Evolutionary conservation across 2,113 vertebrate genomes (phyloP).

Genomic region (Nematolebias whitei): DNA sequence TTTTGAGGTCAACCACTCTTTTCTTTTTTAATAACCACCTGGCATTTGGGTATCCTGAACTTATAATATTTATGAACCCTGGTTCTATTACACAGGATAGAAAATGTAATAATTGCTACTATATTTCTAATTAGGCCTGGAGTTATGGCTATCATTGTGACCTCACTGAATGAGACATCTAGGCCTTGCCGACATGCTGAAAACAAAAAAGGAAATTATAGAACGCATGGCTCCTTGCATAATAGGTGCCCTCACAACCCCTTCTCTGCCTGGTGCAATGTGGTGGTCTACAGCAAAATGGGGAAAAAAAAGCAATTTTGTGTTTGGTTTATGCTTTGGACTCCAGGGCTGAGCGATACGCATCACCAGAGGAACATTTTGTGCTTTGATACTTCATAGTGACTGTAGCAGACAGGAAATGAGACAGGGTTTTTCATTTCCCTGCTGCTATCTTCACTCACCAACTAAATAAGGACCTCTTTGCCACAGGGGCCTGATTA

Average conservation of each 20-base stretch:
- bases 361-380: slow-evolving; percentile 76
- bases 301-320: slow-evolving; percentile 72
- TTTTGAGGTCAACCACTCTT: slow-evolving; percentile 51
- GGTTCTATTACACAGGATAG: slow-evolving; percentile 37
- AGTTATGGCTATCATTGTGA: slow-evolving; percentile 48
- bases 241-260: slow-evolving; percentile 33
- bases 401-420: slow-evolving; percentile 79
- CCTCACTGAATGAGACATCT: slow-evolving; percentile 32
- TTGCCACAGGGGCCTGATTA: slow-evolving; percentile 68
- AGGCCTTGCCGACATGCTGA: slow-evolving; percentile 15
- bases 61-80: slow-evolving; percentile 57
- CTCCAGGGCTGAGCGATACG: slow-evolving; percentile 73
- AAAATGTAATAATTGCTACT: slow-evolving; percentile 43
- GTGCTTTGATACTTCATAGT: slow-evolving; percentile 69
- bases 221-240: slow-evolving; percentile 49
- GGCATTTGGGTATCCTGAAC: slow-evolving; percentile 27
- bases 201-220: slow-evolving; percentile 65
- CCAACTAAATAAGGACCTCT: slow-evolving; percentile 75
- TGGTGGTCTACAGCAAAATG: slow-evolving; percentile 41
- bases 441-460: slow-evolving; percentile 70
- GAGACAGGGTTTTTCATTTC: slow-evolving; percentile 83
- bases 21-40: slow-evolving; percentile 56
- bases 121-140: slow-evolving; percentile 58
- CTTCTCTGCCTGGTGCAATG: slow-evolving; percentile 28
- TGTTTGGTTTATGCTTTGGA: slow-evolving; percentile 64